phyloP scores from a whole-genome alignment of 1,140 invertebrate genomes.

The Ooceraea biroi region DNA sequence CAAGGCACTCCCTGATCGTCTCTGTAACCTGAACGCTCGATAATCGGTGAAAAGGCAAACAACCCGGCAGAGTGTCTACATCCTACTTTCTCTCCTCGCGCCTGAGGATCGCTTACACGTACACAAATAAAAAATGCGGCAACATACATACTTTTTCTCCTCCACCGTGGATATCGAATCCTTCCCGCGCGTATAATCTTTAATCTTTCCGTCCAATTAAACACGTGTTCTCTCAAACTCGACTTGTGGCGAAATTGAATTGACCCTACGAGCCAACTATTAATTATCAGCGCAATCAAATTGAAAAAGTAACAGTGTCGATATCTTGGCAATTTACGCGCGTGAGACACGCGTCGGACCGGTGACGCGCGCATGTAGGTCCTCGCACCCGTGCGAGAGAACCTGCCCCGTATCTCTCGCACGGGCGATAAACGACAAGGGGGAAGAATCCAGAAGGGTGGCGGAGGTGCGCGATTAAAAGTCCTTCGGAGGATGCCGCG shows the following conservation, averaged over 20 bases:
- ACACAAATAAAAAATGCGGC: neutral
- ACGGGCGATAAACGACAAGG: conserved; percentile 77
- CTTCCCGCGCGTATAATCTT: neutral
- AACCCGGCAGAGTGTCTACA: conserved; percentile 2
- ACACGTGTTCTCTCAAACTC: neutral
- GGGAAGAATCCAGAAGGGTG: conserved; percentile 60
- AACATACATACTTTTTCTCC: too few species aligned
- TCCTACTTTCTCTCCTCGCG: neutral
- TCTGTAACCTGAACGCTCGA: conserved; percentile 62
- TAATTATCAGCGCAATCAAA: neutral
- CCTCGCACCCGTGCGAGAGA: neutral
- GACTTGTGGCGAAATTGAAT: neutral
- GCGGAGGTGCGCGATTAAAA: conserved; percentile 77
- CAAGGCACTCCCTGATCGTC: conserved; percentile 49
- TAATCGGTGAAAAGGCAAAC: conserved; percentile 57
- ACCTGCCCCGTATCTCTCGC: conserved; percentile 66
- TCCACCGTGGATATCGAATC: neutral
- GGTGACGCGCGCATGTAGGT: neutral
- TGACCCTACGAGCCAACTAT: neutral
- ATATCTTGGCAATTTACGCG: neutral
- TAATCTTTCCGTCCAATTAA: neutral
- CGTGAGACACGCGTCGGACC: neutral
- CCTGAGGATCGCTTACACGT: neutral
- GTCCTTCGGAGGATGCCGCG: conserved; percentile 79
- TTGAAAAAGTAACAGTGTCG: neutral